Base-by-base conservation (phyloP, 2,797 vertebrate species). In the Argentina silus region DNA sequence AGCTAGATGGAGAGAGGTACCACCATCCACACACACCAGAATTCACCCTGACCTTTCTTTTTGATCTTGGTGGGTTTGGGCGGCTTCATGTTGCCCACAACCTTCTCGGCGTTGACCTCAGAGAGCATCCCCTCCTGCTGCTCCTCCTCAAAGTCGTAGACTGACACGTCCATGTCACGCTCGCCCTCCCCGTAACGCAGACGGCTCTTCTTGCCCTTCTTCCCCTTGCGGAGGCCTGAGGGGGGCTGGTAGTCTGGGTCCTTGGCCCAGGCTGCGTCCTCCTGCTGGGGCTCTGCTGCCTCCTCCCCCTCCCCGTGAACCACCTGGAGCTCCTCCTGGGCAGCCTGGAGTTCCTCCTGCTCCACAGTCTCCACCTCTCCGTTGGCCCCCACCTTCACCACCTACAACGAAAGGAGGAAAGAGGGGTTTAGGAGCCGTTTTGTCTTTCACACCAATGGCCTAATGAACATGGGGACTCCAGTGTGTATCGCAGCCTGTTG, bases 41-140 rank as follows among this genome's bases (percentile, higher is more conserved):
- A n/a, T n/a, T n/a, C 0, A 19, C 17, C 53, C 77, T 77, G 88
- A 99, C 97, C 98, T 93, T 99, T 99, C 91, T 99, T 99, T 91
- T 99, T 99, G 84, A 99, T 99, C 93, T 98, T 99, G 63, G 97
- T 99, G 86, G 98, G 97, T 86, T 99, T 99, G 15, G 97, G 97
- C 15, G 97, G 98, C 76, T 99, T 99, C 97, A 97, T 99, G 89
- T 98, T 99, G 85, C 97, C 97, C 80, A 99, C 97, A 77, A 98
- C 97, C 84, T 99, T 99, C 90, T 99, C 97, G 48, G 97, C 97
- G 82, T 99, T 99, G 79, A 99, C 97, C 77, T 99, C 97, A 0
- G 97, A 98, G 48, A 99, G 90, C 65, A 98, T 88, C 19, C 97
- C 97, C 81, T 98, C 97, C 86, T 99, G 97, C 69, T 99, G 97